Percentiles rank a stretch among this genome's conserved stretches.
Evolutionary conservation across 2,113 vertebrate species (phyloP).

Genomic region (Brachyhypopomus gauderio): DNA sequence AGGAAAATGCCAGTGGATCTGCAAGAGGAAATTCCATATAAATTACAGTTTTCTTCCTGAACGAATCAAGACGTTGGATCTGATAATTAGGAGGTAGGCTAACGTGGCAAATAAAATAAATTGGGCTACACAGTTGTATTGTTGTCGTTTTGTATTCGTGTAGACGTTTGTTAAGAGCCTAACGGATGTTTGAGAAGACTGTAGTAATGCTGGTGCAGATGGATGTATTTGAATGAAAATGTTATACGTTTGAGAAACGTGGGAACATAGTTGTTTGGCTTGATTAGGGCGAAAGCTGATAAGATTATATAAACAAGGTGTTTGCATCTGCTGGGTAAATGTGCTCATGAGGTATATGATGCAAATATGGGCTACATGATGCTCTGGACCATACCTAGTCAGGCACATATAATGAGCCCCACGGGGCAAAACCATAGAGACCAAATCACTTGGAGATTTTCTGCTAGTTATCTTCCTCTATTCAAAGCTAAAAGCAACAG

Average conservation of each 20-base stretch:
- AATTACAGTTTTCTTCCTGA: background rate
- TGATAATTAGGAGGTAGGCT: constrained; percentile 35
- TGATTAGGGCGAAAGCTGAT: constrained; percentile 4
- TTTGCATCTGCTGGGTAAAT: constrained; percentile 33
- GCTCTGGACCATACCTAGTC: constrained; percentile 55
- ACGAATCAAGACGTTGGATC: constrained; percentile 10
- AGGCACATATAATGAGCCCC: constrained; percentile 69
- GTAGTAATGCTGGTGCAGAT: background rate
- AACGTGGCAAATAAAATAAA: background rate
- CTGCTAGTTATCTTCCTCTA: constrained; percentile 9
- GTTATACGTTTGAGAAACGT: background rate
- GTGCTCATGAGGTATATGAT: constrained; percentile 62
- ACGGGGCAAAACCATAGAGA: constrained; percentile 69
- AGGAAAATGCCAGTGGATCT: constrained; percentile 23
- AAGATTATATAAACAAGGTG: background rate
- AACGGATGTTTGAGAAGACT: background rate
- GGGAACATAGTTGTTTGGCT: background rate
- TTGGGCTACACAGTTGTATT: background rate
- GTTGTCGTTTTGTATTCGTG: background rate
- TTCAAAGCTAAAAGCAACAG: background rate
- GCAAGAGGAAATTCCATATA: constrained; percentile 16
- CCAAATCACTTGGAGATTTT: constrained; percentile 53
- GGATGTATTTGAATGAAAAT: background rate
- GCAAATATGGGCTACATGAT: constrained; percentile 57
- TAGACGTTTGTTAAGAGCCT: background rate